Evolutionary conservation across 1,140 invertebrate genomes (phyloP).

Genomic region (Drosophila sp.): DNA sequence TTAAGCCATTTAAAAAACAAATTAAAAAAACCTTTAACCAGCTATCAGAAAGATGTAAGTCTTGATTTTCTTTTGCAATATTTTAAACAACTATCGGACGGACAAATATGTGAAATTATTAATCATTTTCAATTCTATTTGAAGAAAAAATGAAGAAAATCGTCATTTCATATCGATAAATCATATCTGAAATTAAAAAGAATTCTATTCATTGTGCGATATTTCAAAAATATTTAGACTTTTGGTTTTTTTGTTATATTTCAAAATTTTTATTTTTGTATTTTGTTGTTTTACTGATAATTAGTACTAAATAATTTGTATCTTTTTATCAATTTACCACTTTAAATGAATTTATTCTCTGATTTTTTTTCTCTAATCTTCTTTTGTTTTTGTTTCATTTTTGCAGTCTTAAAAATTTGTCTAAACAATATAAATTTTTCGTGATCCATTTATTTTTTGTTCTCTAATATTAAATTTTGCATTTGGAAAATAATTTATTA

Average conservation of each 20-base stretch:
- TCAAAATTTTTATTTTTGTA: conserved; percentile 62
- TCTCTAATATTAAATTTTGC: conserved; percentile 62
- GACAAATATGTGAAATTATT: no score
- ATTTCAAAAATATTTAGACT: neutral
- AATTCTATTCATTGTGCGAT: no score
- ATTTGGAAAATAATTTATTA: conserved; percentile 8
- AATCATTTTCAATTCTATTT: no score
- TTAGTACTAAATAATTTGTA: conserved; percentile 74
- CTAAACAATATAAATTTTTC: conserved; percentile 78
- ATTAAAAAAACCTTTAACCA: no score
- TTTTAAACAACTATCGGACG: no score
- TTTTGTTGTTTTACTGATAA: conserved; percentile 63
- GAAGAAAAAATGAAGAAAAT: no score
- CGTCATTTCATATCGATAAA: neutral
- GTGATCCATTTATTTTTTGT: conserved; percentile 57
- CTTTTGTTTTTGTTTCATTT: conserved; percentile 59
- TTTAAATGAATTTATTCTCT: conserved; percentile 76
- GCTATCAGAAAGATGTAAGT: no score
- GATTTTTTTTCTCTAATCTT: conserved; percentile 48
- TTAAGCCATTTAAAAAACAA: no score
- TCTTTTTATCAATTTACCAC: conserved; percentile 61
- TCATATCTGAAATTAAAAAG: neutral
- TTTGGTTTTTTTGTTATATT: conserved; percentile 44
- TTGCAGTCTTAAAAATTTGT: conserved; percentile 82
- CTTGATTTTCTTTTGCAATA: no score